These are phyloP conservation scores for Myopa testacea DNA, from an alignment of 2,888 invertebrate species.

Conservation along the genomic window DNA sequence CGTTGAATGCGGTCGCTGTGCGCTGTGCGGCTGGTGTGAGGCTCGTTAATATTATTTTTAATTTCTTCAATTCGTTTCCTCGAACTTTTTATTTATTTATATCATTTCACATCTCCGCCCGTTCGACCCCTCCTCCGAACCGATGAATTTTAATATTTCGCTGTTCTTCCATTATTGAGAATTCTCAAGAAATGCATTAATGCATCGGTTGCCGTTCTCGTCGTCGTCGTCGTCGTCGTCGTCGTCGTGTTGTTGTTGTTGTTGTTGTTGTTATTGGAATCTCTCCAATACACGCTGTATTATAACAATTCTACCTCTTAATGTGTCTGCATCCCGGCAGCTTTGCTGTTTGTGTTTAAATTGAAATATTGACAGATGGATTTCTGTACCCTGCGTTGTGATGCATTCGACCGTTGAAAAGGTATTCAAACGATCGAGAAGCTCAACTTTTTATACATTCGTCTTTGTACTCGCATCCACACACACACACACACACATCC, in stretches of 20 bases:
- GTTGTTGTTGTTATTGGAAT: constrained; percentile 4
- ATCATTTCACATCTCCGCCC: not conserved
- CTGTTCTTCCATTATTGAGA: constrained; percentile 15
- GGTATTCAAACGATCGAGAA: not conserved
- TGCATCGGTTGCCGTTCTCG: not conserved
- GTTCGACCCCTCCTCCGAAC: not conserved
- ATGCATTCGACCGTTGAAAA: constrained; percentile 3
- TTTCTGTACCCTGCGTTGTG: not conserved
- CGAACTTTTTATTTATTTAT: constrained; percentile 13
- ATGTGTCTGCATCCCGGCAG: constrained; percentile 10
- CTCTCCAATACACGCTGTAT: constrained; percentile 14
- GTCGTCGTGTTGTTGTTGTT: not conserved
- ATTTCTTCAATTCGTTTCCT: constrained; percentile 3
- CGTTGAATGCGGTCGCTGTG: not conserved
- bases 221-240: not conserved
- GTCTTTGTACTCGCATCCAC: not conserved
- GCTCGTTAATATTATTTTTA: constrained; percentile 29
- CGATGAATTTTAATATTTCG: constrained; percentile 16
- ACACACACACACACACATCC: not conserved
- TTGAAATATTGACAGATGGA: constrained; percentile 37
- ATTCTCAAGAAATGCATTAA: constrained; percentile 37
- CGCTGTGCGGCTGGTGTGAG: not conserved
- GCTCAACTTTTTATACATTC: not conserved
- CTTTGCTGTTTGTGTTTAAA: not conserved
- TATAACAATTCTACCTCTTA: constrained; percentile 10